Evolutionary conservation across 2,888 invertebrate species (phyloP).

Genomic region (Deilephila elpenor): DNA sequence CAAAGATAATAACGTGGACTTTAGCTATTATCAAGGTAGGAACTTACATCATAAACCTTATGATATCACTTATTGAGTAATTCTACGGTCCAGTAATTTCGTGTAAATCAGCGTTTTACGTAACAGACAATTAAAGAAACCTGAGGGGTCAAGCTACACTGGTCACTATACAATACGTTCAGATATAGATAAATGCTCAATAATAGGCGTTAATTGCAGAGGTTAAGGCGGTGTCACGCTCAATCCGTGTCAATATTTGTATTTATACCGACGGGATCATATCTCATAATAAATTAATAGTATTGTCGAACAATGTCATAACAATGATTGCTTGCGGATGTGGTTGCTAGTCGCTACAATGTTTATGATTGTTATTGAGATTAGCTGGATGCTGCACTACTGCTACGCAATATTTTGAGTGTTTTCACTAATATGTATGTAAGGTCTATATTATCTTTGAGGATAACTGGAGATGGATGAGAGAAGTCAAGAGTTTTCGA

Average conservation of each 20-base stretch:
- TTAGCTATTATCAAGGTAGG: not conserved
- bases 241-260: slow-evolving; percentile 81
- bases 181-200: slow-evolving; percentile 60
- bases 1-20: slow-evolving; percentile 2
- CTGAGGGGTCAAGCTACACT: slow-evolving; percentile 8
- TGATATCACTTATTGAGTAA: too few relatives aligned
- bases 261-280: slow-evolving; percentile 45
- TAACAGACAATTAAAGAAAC: not conserved
- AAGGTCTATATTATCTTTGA: too few relatives aligned
- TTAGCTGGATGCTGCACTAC: not conserved
- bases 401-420: not conserved
- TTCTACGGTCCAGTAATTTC: not conserved
- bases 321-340: slow-evolving; percentile 59
- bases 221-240: slow-evolving; percentile 78
- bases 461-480: too few relatives aligned
- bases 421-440: not conserved
- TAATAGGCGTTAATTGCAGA: slow-evolving; percentile 69
- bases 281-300: slow-evolving; percentile 54
- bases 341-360: slow-evolving; percentile 61
- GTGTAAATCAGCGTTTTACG: slow-evolving; percentile 5
- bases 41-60: not conserved
- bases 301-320: slow-evolving; percentile 53
- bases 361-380: slow-evolving; percentile 34
- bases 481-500: too few relatives aligned
- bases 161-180: slow-evolving; percentile 37